Base-by-base conservation (phyloP, 30 jellyfish, hydroid and myxozoan genomes). In the Turritopsis rubra region DNA sequence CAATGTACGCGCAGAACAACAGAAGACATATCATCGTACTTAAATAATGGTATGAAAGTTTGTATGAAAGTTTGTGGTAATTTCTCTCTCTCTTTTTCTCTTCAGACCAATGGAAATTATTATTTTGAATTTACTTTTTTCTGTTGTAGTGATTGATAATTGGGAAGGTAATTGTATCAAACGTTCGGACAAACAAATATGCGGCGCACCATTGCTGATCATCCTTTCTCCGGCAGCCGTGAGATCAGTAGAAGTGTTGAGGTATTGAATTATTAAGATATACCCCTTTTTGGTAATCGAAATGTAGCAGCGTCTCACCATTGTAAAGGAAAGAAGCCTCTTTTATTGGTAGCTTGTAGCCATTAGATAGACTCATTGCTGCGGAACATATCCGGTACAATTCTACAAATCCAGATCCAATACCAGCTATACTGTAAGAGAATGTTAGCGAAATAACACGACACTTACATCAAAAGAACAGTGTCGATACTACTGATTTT, bases 201-300 rank as follows among this genome's bases (percentile, higher is more conserved):
- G 80, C 29, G 92, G 92, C 54, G 54, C 84, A 20, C 97, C 97
- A 13, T 60, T 81, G 41, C 8, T 90, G 80, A 66, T 90, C 72
- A 83, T 90, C 21, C 41, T 90, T 28, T 54, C 91, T 16, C 65
- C 86, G 22, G 86, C 91, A 4, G 97, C 91, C 18, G 80, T 21
- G 29, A 77, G 97, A 70, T 85, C 95, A 71, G 97, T 85, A 21
- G 95, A 90, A n/a, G 31, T 90, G n/a, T 18, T 82, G 29, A 81
- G 97, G 97, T 90, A 74, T 21, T 41, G n/a, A n/a, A 41, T 41
- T 41, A 5, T 41, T 41, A n/a, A n/a, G n/a, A n/a, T n/a, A n/a
- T n/a, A n/a, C 60, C 60, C 60, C 60, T 41, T n/a, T n/a, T n/a
- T n/a, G n/a, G n/a, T n/a, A n/a, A n/a, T n/a, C n/a, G n/a, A n/a